These are phyloP conservation scores for Mirza zaza DNA, from an alignment of 2,113 vertebrate species.

Conservation along the genomic window DNA sequence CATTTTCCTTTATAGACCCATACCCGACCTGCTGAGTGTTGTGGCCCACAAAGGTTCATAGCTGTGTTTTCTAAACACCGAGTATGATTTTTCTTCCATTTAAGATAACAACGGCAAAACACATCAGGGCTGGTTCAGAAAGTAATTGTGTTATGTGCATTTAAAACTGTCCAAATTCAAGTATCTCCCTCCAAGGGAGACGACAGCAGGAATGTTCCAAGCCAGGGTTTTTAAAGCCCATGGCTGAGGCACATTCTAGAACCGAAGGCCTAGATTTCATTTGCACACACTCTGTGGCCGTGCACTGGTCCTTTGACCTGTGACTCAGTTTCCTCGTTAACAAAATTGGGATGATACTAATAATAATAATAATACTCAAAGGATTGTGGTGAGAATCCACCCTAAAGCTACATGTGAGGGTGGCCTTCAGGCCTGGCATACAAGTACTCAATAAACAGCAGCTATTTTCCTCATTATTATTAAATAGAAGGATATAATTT, in stretches of 20 bases:
- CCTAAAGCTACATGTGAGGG: not conserved
- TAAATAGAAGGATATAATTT: not conserved
- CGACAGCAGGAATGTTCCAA: rapidly evolving
- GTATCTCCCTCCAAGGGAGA: not conserved
- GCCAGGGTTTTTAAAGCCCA: not conserved
- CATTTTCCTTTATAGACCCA: not conserved
- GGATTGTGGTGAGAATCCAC: not conserved
- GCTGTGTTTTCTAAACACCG: not conserved
- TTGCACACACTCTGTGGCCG: not conserved
- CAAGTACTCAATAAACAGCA: not conserved
- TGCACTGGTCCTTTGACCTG: not conserved
- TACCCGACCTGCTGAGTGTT: not conserved
- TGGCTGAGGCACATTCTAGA: not conserved
- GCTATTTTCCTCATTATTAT: not conserved
- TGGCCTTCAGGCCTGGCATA: not conserved
- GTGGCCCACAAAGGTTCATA: not conserved
- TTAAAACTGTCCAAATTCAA: not conserved
- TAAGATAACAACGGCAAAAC: not conserved
- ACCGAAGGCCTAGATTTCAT: not conserved
- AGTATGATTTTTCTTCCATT: not conserved
- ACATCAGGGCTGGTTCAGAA: not conserved
- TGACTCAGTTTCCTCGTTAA: not conserved
- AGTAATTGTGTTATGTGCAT: not conserved
- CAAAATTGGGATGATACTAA: not conserved
- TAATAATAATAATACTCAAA: not conserved